These are phyloP conservation scores for Romanomermis culicivorax DNA, from an alignment of 2,888 invertebrate species.

Conservation along the genomic window DNA sequence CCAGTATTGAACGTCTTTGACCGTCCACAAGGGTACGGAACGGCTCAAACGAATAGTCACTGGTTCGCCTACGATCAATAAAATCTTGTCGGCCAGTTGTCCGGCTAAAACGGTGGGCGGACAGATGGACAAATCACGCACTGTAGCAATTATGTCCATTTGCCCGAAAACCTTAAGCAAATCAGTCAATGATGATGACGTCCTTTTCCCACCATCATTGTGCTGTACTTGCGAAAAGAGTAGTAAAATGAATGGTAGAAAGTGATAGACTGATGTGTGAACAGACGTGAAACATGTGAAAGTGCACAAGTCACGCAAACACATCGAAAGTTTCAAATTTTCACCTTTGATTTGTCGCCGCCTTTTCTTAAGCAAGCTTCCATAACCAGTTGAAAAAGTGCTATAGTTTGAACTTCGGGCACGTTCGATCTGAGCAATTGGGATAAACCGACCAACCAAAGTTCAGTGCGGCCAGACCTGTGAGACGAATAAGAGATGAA, in stretches of 20 bases:
- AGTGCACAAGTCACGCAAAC: no score
- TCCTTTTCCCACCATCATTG: no score
- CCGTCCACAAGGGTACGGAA: constrained; percentile 86
- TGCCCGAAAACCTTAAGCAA: no score
- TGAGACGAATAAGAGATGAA: no score
- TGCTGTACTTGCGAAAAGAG: no score
- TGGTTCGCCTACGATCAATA: constrained; percentile 61
- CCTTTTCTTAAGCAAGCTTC: background rate
- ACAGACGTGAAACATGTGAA: no score
- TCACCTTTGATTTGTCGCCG: background rate
- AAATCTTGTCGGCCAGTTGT: background rate
- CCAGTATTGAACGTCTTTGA: constrained; percentile 85
- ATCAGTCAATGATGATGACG: no score
- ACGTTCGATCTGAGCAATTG: background rate
- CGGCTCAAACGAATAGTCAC: constrained; percentile 87
- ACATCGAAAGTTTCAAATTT: no score
- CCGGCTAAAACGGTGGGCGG: background rate
- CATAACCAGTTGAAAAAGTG: background rate
- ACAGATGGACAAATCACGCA: background rate
- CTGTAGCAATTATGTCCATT: no score
- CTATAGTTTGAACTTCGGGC: background rate
- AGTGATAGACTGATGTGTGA: no score
- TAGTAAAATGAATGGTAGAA: no score
- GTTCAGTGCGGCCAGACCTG: background rate
- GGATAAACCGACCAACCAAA: background rate